These are phyloP conservation scores for Seriola rivoliana DNA, from an alignment of 2,113 vertebrate species.

Conservation along the genomic window DNA sequence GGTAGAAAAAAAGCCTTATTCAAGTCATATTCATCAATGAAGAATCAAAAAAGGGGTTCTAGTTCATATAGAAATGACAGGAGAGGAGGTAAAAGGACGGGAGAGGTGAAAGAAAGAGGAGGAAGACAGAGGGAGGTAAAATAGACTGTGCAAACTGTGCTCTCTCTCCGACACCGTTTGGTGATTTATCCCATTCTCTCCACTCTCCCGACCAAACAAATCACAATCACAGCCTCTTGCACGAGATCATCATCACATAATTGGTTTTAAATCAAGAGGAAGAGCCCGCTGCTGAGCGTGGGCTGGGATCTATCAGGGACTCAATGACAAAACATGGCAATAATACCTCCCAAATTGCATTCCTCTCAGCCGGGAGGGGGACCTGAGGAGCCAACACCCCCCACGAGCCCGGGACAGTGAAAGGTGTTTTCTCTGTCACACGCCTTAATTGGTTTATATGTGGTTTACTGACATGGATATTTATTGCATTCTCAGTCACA, in stretches of 20 bases:
- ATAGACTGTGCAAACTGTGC: slow-evolving; percentile 1
- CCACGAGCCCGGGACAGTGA: background rate
- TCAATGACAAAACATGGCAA: slow-evolving; percentile 68
- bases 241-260: slow-evolving; percentile 75
- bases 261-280: slow-evolving; percentile 80
- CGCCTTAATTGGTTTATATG: slow-evolving; percentile 64
- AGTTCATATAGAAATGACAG: background rate
- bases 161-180: slow-evolving; percentile 7
- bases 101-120: background rate
- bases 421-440: slow-evolving; percentile 49
- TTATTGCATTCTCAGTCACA: slow-evolving; percentile 35
- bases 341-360: slow-evolving; percentile 67
- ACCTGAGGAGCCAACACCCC: background rate
- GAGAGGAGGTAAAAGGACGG: background rate
- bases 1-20: slow-evolving; percentile 1
- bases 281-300: slow-evolving; percentile 50
- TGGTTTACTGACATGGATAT: slow-evolving; percentile 67
- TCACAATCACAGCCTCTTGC: slow-evolving; percentile 50
- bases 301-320: slow-evolving; percentile 67
- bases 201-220: slow-evolving; percentile 44
- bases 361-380: slow-evolving; percentile 25
- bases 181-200: slow-evolving; percentile 59
- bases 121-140: slow-evolving; percentile 1
- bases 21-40: background rate
- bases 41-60: background rate